Evolutionary conservation across 2,888 invertebrate genomes (phyloP).

Genomic region (Celastrina argiolus): DNA sequence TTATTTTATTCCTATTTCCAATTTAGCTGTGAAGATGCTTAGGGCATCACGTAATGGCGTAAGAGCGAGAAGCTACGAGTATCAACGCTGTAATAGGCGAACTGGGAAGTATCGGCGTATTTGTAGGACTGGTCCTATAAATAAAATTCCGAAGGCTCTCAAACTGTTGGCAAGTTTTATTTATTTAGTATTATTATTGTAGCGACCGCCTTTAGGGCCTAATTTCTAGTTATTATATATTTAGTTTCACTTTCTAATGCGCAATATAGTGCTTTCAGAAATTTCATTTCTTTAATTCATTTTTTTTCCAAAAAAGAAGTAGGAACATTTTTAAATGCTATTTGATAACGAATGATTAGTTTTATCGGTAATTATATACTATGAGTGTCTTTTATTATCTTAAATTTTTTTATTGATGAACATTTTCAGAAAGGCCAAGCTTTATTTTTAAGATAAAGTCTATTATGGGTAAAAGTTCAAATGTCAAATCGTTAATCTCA

Average conservation of each 20-base stretch:
- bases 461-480: background rate
- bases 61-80: background rate
- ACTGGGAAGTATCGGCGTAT: constrained; percentile 21
- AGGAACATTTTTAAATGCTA: background rate
- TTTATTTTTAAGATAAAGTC: background rate
- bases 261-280: too few relatives aligned
- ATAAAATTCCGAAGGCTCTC: constrained; percentile 38
- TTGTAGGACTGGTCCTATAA: constrained; percentile 26
- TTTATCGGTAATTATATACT: too few relatives aligned
- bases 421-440: background rate
- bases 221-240: too few relatives aligned
- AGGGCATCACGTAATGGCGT: background rate
- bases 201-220: too few relatives aligned
- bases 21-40: background rate
- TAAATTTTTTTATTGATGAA: background rate
- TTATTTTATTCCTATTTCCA: background rate
- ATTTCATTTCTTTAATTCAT: too few relatives aligned
- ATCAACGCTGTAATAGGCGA: constrained; percentile 15
- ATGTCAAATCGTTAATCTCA: background rate
- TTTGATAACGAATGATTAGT: too few relatives aligned
- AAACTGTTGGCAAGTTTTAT: constrained; percentile 38
- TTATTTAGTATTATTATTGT: too few relatives aligned
- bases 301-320: background rate
- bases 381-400: too few relatives aligned
- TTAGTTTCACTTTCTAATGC: too few relatives aligned